phyloP scores from a whole-genome alignment of 2,797 vertebrate species.

The Phrynocephalus forsythii region DNA sequence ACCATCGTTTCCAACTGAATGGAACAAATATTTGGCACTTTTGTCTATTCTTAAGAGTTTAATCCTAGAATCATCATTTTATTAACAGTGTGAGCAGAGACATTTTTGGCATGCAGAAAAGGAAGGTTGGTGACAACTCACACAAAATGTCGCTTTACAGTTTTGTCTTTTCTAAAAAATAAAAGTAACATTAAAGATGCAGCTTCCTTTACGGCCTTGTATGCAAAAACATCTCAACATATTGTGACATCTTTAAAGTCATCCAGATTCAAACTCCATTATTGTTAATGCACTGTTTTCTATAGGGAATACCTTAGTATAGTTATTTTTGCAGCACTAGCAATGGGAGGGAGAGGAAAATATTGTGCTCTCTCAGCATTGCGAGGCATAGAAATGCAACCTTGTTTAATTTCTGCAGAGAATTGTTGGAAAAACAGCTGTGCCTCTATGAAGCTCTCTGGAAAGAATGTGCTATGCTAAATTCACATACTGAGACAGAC shows the following conservation, averaged over 20 bases:
- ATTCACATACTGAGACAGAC: not conserved
- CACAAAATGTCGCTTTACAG: slow-evolving; percentile 32
- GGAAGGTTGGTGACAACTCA: slow-evolving; percentile 37
- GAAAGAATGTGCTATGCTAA: slow-evolving; percentile 48
- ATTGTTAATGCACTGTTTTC: slow-evolving; percentile 65
- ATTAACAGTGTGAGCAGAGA: slow-evolving; percentile 35
- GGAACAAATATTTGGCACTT: too few relatives aligned
- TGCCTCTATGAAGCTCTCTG: slow-evolving; percentile 33
- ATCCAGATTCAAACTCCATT: slow-evolving; percentile 55
- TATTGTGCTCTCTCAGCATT: slow-evolving; percentile 40
- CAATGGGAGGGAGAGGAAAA: slow-evolving; percentile 42
- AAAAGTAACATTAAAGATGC: not conserved
- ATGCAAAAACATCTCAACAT: slow-evolving; percentile 44
- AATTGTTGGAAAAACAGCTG: slow-evolving; percentile 49
- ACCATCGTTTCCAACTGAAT: too few relatives aligned
- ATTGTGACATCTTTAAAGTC: slow-evolving; percentile 50
- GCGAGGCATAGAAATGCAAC: slow-evolving; percentile 53
- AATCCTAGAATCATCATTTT: slow-evolving; percentile 46
- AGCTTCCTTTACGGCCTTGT: slow-evolving; percentile 38
- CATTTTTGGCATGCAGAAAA: not conserved
- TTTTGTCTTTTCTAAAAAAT: not conserved
- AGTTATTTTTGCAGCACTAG: slow-evolving; percentile 56
- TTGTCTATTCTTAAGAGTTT: too few relatives aligned
- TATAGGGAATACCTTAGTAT: slow-evolving; percentile 54
- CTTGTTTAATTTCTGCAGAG: slow-evolving; percentile 55